Percentiles rank a stretch among this genome's conserved stretches.
Conservation (phyloP, 2,888 invertebrate species). For the Campoplex capitator region DNA sequence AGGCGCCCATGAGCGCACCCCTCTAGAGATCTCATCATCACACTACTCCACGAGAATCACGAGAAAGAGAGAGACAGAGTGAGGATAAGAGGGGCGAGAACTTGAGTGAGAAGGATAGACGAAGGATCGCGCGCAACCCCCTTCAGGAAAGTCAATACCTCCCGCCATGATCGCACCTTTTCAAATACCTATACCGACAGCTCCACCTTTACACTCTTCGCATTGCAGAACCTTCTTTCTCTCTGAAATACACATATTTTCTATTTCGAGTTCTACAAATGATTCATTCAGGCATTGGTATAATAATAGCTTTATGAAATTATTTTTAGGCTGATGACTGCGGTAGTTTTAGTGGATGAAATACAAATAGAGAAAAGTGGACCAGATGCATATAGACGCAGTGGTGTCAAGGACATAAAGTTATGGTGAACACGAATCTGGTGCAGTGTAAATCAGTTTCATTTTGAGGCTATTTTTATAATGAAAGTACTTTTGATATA, state of each 20-base stretch:
- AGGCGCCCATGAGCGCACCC: conserved; percentile 57
- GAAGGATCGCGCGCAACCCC: conserved; percentile 68
- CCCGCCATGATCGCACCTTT: conserved; percentile 74
- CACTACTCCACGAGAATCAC: conserved; percentile 68
- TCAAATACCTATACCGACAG: conserved; percentile 63
- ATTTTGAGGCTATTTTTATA: conserved; percentile 26
- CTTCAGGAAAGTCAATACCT: conserved; percentile 78
- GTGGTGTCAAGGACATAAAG: not conserved
- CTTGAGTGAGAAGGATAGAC: conserved; percentile 47
- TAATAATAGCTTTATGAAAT: not conserved
- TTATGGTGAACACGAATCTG: conserved; percentile 38
- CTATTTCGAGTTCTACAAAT: not conserved
- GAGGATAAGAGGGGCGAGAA: conserved; percentile 58
- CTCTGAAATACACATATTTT: not conserved
- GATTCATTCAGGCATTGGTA: not conserved
- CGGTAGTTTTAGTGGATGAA: not conserved
- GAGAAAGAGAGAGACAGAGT: conserved; percentile 52
- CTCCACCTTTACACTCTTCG: conserved; percentile 64
- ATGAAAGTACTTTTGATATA: conserved; percentile 9
- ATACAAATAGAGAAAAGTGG: not conserved
- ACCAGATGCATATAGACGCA: not conserved
- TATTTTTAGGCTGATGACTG: not conserved
- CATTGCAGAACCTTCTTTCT: conserved; percentile 16
- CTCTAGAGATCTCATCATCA: conserved; percentile 77
- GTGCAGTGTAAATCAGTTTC: conserved; percentile 50